Evolutionary conservation across 1,140 invertebrate genomes (phyloP).

Genomic region (Babylonia areolata): DNA sequence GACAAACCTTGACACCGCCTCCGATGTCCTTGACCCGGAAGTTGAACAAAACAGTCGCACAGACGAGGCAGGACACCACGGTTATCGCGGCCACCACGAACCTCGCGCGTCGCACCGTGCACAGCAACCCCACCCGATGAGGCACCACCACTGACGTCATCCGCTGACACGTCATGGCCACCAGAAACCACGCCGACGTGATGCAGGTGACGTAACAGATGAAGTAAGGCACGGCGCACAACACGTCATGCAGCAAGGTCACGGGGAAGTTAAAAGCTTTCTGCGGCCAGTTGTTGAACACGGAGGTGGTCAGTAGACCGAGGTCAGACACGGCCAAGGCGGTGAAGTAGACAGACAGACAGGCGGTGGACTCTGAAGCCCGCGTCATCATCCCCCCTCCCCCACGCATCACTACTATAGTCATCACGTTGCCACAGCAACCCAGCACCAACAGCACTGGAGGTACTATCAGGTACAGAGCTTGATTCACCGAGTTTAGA

Average conservation of each 20-base stretch:
- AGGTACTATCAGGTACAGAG: conserved; percentile 8
- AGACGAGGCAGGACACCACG: not conserved
- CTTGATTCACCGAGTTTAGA: not conserved
- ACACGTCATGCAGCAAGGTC: conserved; percentile 4
- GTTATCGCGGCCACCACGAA: conserved; percentile 15
- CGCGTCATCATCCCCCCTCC: conserved; percentile 14
- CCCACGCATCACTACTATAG: conserved; percentile 38
- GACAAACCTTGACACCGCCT: not conserved
- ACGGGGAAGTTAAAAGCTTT: conserved; percentile 51
- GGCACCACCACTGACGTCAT: conserved; percentile 57
- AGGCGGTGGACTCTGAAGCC: not conserved
- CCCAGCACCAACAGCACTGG: conserved; percentile 45
- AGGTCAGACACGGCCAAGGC: conserved; percentile 53
- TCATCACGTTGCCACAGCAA: conserved; percentile 43
- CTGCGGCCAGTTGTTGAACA: conserved; percentile 51
- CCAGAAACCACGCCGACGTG: conserved; percentile 57
- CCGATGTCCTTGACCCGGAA: not conserved
- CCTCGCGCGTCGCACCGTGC: conserved; percentile 31
- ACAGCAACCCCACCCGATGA: conserved; percentile 45
- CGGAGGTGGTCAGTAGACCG: conserved; percentile 48
- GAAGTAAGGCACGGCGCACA: conserved; percentile 53
- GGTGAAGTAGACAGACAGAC: conserved; percentile 47
- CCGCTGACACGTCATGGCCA: conserved; percentile 57
- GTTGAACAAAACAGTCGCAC: conserved; percentile 28
- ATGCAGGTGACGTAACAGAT: conserved; percentile 45